A percentile compares a stretch with the other conserved stretches of the same genome.
These are phyloP conservation scores for Anguilla rostrata DNA, from an alignment of 2,113 vertebrate genomes.

Conservation along the genomic window DNA sequence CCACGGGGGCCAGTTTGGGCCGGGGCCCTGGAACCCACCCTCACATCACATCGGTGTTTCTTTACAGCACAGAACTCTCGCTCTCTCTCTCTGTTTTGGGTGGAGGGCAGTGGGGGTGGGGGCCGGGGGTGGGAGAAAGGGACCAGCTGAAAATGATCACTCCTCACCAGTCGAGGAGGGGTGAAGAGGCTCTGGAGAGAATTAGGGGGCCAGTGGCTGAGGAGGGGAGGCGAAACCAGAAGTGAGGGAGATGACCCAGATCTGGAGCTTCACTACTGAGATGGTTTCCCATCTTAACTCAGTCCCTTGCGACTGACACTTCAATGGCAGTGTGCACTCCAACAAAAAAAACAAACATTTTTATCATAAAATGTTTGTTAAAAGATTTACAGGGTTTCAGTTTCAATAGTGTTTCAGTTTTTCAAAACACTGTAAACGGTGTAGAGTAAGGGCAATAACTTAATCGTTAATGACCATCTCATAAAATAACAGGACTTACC, in stretches of 20 bases:
- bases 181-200: neutral
- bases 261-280: neutral
- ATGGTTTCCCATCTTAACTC: neutral
- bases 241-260: neutral
- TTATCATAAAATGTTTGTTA: no score
- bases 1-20: constrained; percentile 10
- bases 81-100: no score
- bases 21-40: no score
- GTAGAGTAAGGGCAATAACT: no score
- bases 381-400: no score
- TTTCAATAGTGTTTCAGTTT: no score
- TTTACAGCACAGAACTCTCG: neutral
- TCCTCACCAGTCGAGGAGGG: constrained; percentile 5
- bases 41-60: neutral
- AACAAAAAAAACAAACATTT: no score
- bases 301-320: neutral
- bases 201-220: neutral
- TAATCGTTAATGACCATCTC: no score
- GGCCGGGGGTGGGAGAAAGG: neutral
- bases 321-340: neutral
- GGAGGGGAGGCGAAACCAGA: neutral
- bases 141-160: constrained; percentile 13
- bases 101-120: no score
- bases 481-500: no score
- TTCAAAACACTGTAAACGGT: no score